Conservation (phyloP, 2,888 invertebrate species). For the Ennomos quercinarius region DNA sequence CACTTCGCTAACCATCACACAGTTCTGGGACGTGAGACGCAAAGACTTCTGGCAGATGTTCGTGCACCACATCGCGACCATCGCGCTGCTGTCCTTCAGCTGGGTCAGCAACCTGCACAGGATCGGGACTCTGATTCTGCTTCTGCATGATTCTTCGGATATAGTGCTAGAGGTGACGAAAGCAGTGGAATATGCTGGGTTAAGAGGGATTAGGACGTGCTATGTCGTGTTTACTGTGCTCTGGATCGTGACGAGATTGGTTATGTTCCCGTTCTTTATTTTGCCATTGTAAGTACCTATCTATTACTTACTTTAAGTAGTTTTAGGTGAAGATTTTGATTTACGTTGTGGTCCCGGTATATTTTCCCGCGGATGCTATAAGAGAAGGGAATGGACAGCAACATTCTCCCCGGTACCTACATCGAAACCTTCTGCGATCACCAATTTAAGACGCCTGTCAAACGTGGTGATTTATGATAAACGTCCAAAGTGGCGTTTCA, state of each 20-base stretch:
- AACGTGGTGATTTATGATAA: no score
- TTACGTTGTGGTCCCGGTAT: no score
- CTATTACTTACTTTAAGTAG: no score
- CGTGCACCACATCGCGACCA: slow-evolving; percentile 97
- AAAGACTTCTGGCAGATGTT: slow-evolving; percentile 99
- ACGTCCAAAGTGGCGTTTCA: no score
- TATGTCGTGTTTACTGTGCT: slow-evolving; percentile 94
- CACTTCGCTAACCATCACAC: slow-evolving; percentile 96
- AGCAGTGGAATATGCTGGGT: slow-evolving; percentile 95
- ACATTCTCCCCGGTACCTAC: no score
- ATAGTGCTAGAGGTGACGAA: slow-evolving; percentile 97
- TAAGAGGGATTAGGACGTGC: slow-evolving; percentile 91
- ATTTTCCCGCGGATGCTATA: no score
- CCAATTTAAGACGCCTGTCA: no score
- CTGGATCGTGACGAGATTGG: slow-evolving; percentile 96
- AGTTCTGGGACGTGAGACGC: slow-evolving; percentile 96
- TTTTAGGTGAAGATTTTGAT: no score
- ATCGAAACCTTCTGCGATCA: no score
- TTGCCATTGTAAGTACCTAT: no score
- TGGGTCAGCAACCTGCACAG: slow-evolving; percentile 98
- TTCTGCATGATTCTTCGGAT: slow-evolving; percentile 95
- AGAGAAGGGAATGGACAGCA: no score
- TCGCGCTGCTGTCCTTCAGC: slow-evolving; percentile 95
- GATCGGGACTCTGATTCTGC: slow-evolving; percentile 95
- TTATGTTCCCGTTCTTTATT: slow-evolving; percentile 95